These are phyloP conservation scores for Acleris sparsana DNA, from an alignment of 2,888 invertebrate genomes.

Conservation along the genomic window DNA sequence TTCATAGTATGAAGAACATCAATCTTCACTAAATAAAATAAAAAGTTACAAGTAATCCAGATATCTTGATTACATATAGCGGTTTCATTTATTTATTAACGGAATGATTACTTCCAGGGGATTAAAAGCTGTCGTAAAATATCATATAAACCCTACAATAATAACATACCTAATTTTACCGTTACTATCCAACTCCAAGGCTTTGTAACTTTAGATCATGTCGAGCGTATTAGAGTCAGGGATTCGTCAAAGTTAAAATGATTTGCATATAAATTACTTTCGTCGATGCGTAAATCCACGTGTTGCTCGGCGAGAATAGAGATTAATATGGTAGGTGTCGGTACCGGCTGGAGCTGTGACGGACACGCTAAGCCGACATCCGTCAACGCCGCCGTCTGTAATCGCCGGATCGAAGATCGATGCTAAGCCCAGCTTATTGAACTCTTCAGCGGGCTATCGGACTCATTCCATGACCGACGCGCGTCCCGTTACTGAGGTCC, in stretches of 20 bases:
- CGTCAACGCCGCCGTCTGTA: constrained; percentile 78
- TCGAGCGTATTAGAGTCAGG: constrained; percentile 73
- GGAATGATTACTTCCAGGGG: too few species aligned
- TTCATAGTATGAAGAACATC: constrained; percentile 37
- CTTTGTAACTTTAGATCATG: constrained; percentile 60
- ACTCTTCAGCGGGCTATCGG: constrained; percentile 69
- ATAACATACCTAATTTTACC: constrained; percentile 45
- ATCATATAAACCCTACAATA: too few species aligned
- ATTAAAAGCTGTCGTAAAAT: too few species aligned
- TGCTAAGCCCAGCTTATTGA: constrained; percentile 80
- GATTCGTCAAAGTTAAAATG: constrained; percentile 76
- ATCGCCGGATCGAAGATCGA: constrained; percentile 80
- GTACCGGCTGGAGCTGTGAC: constrained; percentile 62
- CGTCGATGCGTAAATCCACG: constrained; percentile 79
- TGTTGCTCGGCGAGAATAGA: constrained; percentile 78
- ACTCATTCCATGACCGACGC: constrained; percentile 63
- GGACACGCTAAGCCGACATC: constrained; percentile 82
- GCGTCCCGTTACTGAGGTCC: constrained; percentile 56
- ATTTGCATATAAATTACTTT: constrained; percentile 83
- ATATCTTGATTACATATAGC: too few species aligned
- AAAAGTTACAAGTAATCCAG: constrained; percentile 21
- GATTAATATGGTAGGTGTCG: constrained; percentile 80
- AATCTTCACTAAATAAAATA: constrained; percentile 36
- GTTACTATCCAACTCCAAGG: constrained; percentile 60
- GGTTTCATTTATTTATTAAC: too few species aligned